Evolutionary conservation across 1,140 invertebrate species (phyloP).

Genomic region (Bombyx mandarina): DNA sequence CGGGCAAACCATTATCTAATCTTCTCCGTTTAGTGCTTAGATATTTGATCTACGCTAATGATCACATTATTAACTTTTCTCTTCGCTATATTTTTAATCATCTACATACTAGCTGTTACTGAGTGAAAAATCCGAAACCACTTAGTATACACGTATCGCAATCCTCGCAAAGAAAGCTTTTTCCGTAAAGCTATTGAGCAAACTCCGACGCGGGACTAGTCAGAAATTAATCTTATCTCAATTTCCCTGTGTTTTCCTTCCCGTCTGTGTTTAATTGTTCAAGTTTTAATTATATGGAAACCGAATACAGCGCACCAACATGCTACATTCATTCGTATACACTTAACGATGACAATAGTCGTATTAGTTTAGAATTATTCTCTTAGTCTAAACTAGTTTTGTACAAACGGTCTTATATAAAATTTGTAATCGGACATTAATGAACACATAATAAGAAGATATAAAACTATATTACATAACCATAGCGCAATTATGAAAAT

Average conservation of each 20-base stretch:
- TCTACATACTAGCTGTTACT: no score
- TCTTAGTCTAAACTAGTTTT: no score
- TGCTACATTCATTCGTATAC: constrained; percentile 19
- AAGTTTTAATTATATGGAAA: constrained; percentile 53
- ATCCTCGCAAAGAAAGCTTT: no score
- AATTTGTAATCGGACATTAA: no score
- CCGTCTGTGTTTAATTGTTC: constrained; percentile 42
- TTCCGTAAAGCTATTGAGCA: constrained; percentile 4
- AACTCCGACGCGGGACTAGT: constrained; percentile 34
- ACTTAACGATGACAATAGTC: constrained; percentile 22
- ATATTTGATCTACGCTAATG: background rate
- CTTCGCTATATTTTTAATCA: no score
- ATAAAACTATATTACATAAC: no score
- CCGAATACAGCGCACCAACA: constrained; percentile 23
- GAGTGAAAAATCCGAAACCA: no score
- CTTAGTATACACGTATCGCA: no score
- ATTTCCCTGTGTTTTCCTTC: constrained; percentile 44
- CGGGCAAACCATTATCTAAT: background rate
- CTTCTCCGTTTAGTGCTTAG: constrained; percentile 1
- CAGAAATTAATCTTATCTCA: constrained; percentile 56
- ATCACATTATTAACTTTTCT: no score
- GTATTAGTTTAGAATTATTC: constrained; percentile 10
- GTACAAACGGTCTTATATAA: no score
- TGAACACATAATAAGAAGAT: no score
- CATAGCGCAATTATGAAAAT: no score